Evolutionary conservation across 1,140 invertebrate species (phyloP).

Genomic region (Anagrus nilaparvatae): DNA sequence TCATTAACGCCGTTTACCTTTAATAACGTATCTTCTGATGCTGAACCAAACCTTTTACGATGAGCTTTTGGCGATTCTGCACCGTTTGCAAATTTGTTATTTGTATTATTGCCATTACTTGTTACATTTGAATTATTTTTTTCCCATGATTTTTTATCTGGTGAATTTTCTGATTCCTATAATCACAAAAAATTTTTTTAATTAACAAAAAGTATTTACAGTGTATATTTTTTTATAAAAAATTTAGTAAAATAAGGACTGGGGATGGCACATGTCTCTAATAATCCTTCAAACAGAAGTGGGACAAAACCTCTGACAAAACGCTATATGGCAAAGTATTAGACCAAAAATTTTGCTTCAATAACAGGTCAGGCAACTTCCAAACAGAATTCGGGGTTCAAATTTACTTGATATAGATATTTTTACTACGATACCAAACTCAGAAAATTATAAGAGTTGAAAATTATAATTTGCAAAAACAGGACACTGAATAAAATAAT

Average conservation of each 20-base stretch:
- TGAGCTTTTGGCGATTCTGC: constrained; percentile 71
- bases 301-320: constrained; percentile 6
- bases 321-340: too few species aligned
- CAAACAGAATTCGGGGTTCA: too few species aligned
- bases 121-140: constrained; percentile 34
- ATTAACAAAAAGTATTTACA: neutral
- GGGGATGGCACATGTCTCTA: too few species aligned
- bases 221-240: too few species aligned
- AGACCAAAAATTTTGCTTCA: too few species aligned
- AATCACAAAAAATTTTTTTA: constrained; percentile 7
- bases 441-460: too few species aligned
- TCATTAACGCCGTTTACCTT: constrained; percentile 60
- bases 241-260: too few species aligned
- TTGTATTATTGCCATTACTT: constrained; percentile 15
- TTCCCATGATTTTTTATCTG: constrained; percentile 44
- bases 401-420: too few species aligned
- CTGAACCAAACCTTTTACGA: constrained; percentile 70
- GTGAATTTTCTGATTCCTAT: constrained; percentile 39
- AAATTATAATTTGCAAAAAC: too few species aligned
- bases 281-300: neutral
- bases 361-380: too few species aligned
- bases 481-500: too few species aligned
- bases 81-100: constrained; percentile 42
- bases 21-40: constrained; percentile 74
- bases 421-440: too few species aligned